phyloP scores from a whole-genome alignment of 2,113 vertebrate species.

The Ia io region DNA sequence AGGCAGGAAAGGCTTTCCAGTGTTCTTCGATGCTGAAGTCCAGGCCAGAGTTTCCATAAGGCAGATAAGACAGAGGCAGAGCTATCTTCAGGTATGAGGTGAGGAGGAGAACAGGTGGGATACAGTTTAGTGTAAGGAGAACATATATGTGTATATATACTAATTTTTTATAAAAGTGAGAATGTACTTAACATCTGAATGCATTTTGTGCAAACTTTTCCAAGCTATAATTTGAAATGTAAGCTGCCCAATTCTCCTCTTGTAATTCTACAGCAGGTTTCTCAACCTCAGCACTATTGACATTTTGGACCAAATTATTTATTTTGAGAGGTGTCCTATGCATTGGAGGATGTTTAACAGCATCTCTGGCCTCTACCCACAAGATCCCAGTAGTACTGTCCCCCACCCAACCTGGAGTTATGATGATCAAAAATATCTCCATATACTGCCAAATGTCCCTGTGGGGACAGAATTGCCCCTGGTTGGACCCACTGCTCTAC shows the following conservation, averaged over 20 bases:
- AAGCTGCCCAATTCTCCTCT: conserved; percentile 61
- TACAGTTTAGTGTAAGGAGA: conserved; percentile 79
- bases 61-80: conserved; percentile 86
- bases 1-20: conserved; percentile 86
- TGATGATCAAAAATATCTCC: not conserved
- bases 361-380: not conserved
- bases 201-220: not conserved
- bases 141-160: conserved; percentile 49
- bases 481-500: not conserved
- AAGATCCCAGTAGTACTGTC: not conserved
- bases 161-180: conserved; percentile 63
- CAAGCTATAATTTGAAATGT: conserved; percentile 35
- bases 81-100: conserved; percentile 81
- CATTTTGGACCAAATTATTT: not conserved
- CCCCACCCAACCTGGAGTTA: not conserved
- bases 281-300: not conserved
- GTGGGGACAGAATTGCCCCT: not conserved
- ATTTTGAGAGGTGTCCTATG: not conserved
- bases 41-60: conserved; percentile 82
- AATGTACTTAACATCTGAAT: conserved; percentile 38
- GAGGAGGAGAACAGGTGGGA: conserved; percentile 83
- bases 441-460: not conserved
- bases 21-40: conserved; percentile 79
- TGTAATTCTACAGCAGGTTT: not conserved
- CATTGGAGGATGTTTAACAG: not conserved